These are phyloP conservation scores for Mola mola DNA, from an alignment of 2,113 vertebrate species.

Conservation along the genomic window DNA sequence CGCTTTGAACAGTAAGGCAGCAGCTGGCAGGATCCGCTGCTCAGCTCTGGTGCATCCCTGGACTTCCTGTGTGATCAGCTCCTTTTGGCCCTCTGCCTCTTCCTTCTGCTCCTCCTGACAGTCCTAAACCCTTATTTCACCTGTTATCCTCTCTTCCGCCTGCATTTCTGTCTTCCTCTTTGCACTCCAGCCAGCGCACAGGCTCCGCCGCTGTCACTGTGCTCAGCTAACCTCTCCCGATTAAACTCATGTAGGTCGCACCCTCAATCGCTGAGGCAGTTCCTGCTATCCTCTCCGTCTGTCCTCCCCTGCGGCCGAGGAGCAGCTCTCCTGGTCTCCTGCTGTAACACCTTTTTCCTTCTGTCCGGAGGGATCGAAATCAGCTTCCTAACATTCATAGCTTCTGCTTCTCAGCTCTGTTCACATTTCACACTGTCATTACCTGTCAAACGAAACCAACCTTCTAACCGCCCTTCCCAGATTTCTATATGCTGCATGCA, in stretches of 20 bases:
- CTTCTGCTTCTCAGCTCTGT: conserved; percentile 30
- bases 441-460: conserved; percentile 26
- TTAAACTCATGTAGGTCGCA: conserved; percentile 49
- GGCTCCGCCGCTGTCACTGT: conserved; percentile 27
- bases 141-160: neutral
- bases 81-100: neutral
- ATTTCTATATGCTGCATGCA: conserved; percentile 18
- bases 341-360: neutral
- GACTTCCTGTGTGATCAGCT: conserved; percentile 20
- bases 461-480: conserved; percentile 5
- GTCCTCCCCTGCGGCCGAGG: conserved; percentile 26
- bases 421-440: conserved; percentile 9
- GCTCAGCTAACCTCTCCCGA: conserved; percentile 51
- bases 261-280: conserved; percentile 1
- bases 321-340: conserved; percentile 31
- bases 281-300: conserved; percentile 19
- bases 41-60: too few relatives aligned
- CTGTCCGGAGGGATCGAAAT: neutral
- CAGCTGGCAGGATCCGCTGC: neutral
- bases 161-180: neutral
- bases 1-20: conserved; percentile 97
- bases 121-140: too few relatives aligned
- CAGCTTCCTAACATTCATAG: conserved; percentile 15
- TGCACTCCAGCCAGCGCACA: conserved; percentile 11
- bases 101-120: neutral